Percentiles rank a stretch among this genome's conserved stretches.
These are phyloP conservation scores for Puma concolor DNA, from an alignment of 2,113 vertebrate genomes.

Conservation along the genomic window DNA sequence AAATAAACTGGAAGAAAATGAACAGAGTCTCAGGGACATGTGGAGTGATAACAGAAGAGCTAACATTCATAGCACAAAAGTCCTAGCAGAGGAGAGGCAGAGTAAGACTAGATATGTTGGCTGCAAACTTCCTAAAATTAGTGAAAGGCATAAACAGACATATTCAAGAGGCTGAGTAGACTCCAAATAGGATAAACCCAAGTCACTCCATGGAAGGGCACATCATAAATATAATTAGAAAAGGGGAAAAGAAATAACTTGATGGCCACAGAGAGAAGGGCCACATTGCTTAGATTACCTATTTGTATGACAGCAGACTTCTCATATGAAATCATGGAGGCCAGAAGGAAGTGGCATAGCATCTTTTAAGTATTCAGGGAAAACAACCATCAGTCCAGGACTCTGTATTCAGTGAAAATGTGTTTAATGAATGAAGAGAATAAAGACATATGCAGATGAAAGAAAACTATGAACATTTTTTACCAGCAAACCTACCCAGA, in stretches of 20 bases:
- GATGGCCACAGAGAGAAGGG: background rate
- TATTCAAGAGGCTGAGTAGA: slow-evolving; percentile 1
- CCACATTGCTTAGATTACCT: background rate
- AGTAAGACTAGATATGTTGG: background rate
- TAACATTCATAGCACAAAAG: background rate
- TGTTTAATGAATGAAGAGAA: background rate
- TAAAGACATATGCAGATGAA: background rate
- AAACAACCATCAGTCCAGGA: background rate
- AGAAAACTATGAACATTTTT: background rate
- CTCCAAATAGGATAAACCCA: background rate
- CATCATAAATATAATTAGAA: background rate
- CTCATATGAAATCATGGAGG: background rate
- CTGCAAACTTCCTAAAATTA: background rate
- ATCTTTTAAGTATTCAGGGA: background rate
- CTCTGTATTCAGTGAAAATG: background rate
- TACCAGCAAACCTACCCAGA: background rate
- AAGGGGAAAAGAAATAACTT: background rate
- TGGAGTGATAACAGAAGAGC: background rate
- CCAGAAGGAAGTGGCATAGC: background rate
- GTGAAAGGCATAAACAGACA: slow-evolving; percentile 28
- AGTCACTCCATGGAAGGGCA: background rate
- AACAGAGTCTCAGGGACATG: background rate
- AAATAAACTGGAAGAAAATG: slow-evolving; percentile 13
- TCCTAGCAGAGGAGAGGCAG: background rate
- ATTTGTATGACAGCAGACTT: background rate